Evolutionary conservation across 2,797 vertebrate species (phyloP), one percentile per base, ranked within the genome.

Genomic region (Mormyrops attenuatus): DNA sequence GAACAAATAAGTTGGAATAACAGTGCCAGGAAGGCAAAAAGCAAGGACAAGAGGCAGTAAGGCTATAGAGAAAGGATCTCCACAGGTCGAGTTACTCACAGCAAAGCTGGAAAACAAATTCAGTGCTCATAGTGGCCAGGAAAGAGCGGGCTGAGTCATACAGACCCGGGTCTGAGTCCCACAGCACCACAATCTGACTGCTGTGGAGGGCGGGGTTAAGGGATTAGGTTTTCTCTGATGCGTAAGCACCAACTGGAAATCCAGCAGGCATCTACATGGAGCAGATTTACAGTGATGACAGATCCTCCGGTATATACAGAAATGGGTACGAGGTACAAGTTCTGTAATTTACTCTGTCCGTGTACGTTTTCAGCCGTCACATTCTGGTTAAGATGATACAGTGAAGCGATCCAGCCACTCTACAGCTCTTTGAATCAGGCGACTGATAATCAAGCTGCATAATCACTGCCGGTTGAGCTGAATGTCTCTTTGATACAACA

Each of bases 41-140:
- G 57, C 11, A 63, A 87, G 69, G 88, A 77, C 49, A 49, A 26
- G 4, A 50, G 69, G 88, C 63, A 63, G 49, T 73, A 77, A 88
- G 41, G n/a, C 66, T 53, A 26, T 22, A 88, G 63, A 73, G 63
- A 47, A 49, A 30, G 63, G 88, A 77, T 73, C 88, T 88, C 63
- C 57, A 73, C 60, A 26, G 60, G 44, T 73, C 22, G 17, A 73
- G 60, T 66, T 73, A 50, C 87, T 77, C 88, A 8, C 47, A 80
- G 34, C 13, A 6, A 80, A 80, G 73, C 20, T 44, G 38, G 34
- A 80, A 80, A 80, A 80, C 73, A 80, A 80, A 80, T 41, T 80
- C 41, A 80, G 41, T 73, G 66, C 30, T 73, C 30, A 73, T 73
- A 73, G 66, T 73, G 66, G 66, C 66, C 66, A 73, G 30, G 30